Evolutionary conservation across 2,113 vertebrate species (phyloP).

Genomic region (Dinomys branickii): DNA sequence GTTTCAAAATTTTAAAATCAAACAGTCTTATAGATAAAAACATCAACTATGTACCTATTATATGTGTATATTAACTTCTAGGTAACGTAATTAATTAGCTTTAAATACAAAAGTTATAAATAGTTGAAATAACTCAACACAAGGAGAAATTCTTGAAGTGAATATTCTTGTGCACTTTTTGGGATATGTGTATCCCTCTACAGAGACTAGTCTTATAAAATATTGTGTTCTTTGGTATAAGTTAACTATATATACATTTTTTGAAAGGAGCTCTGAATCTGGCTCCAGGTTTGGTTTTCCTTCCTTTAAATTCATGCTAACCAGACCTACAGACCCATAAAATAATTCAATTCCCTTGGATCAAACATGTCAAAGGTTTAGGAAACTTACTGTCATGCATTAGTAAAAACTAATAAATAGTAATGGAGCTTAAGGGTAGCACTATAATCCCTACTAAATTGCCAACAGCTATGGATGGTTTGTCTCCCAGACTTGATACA

Average conservation of each 20-base stretch:
- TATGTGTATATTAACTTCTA: background rate
- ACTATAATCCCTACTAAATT: background rate
- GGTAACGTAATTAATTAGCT: background rate
- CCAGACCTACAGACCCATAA: background rate
- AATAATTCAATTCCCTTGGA: background rate
- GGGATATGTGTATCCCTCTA: background rate
- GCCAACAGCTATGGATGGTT: background rate
- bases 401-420: slow-evolving; percentile 9
- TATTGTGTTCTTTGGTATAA: background rate
- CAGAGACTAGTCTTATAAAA: background rate
- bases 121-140: background rate
- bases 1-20: slow-evolving; percentile 41
- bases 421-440: background rate
- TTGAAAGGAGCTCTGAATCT: slow-evolving; percentile 7
- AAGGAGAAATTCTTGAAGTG: background rate
- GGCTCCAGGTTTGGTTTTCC: slow-evolving; percentile 22
- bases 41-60: background rate
- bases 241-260: background rate
- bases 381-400: background rate
- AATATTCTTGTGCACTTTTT: background rate
- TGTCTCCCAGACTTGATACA: background rate
- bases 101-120: background rate
- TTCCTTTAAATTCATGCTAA: slow-evolving; percentile 23
- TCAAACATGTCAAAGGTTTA: background rate
- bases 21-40: background rate